These are phyloP conservation scores for Nannobrachium achirus DNA, from an alignment of 2,113 vertebrate genomes.

Conservation along the genomic window DNA sequence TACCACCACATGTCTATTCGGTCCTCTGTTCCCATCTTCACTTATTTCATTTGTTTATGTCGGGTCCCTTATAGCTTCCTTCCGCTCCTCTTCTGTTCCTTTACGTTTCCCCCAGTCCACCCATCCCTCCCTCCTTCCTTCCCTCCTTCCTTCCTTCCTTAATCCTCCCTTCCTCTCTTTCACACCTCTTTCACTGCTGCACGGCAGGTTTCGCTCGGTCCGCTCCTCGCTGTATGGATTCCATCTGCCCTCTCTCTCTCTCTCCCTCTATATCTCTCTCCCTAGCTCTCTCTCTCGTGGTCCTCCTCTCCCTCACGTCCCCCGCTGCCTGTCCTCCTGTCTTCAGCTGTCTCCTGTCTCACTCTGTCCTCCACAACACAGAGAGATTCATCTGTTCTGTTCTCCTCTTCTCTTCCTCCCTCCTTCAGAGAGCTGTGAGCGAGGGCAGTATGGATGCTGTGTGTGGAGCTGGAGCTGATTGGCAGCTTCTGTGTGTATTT, in stretches of 20 bases:
- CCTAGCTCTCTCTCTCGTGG: conserved; percentile 8
- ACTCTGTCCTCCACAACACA: too few relatives aligned
- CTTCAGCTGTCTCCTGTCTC: too few relatives aligned
- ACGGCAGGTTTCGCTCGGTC: conserved; percentile 51
- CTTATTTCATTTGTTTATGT: conserved; percentile 29
- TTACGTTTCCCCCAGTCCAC: conserved; percentile 61
- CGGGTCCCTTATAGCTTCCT: too few relatives aligned
- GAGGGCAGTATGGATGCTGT: too few relatives aligned
- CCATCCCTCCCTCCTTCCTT: conserved; percentile 45
- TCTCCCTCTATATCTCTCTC: neutral
- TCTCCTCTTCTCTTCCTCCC: conserved; percentile 19
- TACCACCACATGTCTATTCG: conserved; percentile 67
- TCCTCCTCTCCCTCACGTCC: too few relatives aligned
- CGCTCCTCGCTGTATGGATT: conserved; percentile 59
- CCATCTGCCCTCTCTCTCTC: conserved; percentile 62
- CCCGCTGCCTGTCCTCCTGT: conserved; percentile 19
- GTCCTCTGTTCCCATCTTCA: conserved; percentile 36
- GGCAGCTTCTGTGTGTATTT: neutral
- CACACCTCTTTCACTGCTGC: conserved; percentile 67
- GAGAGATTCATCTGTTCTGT: conserved; percentile 31
- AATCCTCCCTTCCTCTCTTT: conserved; percentile 43
- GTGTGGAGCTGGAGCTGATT: neutral
- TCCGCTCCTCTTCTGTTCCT: conserved; percentile 65
- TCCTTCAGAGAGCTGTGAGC: neutral
- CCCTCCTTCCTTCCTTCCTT: conserved; percentile 26